Conservation (phyloP, 2,888 invertebrate species). For the Crematogaster levior region DNA sequence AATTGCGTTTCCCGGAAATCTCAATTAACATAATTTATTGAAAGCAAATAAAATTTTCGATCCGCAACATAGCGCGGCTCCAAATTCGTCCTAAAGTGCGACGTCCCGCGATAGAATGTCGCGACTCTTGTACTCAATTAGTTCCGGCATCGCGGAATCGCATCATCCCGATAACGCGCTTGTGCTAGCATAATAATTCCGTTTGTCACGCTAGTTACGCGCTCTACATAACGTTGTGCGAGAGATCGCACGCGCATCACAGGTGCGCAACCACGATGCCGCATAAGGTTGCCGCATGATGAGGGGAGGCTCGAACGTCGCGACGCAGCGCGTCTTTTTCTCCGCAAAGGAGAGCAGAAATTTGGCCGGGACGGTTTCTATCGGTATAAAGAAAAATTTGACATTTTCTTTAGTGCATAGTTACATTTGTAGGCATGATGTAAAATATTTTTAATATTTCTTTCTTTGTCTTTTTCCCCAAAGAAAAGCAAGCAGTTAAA, state of each 20-base stretch:
- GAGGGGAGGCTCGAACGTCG: conserved; percentile 14
- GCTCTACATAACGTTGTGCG: conserved; percentile 77
- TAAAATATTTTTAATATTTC: background rate
- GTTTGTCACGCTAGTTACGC: conserved; percentile 80
- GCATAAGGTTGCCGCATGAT: conserved; percentile 57
- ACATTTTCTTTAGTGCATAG: background rate
- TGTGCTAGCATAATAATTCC: conserved; percentile 78
- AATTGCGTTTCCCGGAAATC: background rate
- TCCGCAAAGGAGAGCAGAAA: background rate
- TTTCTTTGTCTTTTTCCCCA: background rate
- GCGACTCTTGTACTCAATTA: conserved; percentile 69
- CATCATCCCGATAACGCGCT: conserved; percentile 63
- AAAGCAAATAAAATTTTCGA: conserved; percentile 19
- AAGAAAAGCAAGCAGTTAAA: background rate
- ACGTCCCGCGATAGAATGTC: conserved; percentile 64
- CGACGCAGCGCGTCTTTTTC: conserved; percentile 36
- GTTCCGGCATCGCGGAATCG: conserved; percentile 61
- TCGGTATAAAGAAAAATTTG: background rate
- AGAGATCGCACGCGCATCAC: conserved; percentile 49
- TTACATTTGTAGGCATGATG: background rate
- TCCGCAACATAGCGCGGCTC: background rate
- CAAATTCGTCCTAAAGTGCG: conserved; percentile 55
- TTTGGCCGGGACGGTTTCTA: background rate
- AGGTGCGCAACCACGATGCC: conserved; percentile 46
- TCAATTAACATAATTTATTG: background rate